These are phyloP conservation scores for Okapia johnstoni DNA, from an alignment of 2,113 vertebrate genomes.

Conservation along the genomic window DNA sequence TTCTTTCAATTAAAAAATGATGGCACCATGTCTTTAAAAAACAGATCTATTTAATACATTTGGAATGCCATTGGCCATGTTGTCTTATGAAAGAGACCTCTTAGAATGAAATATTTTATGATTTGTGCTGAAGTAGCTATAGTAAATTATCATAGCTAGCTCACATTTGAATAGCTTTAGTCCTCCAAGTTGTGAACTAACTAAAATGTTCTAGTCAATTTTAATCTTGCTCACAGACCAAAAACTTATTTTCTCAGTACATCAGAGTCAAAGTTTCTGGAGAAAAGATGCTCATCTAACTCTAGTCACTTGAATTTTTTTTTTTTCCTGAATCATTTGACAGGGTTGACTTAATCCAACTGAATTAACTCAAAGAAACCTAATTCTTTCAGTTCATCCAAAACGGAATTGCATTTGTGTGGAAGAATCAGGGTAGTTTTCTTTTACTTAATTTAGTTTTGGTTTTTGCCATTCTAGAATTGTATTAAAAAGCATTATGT, in stretches of 20 bases:
- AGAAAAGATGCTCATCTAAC: not conserved
- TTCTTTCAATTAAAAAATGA: not conserved
- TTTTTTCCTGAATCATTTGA: not conserved
- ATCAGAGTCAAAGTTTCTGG: not conserved
- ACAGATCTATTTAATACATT: not conserved
- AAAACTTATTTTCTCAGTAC: not conserved
- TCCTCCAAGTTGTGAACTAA: not conserved
- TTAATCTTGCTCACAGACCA: not conserved
- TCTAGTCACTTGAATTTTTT: not conserved
- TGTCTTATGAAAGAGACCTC: not conserved
- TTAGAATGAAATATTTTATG: not conserved
- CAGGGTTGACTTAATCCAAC: not conserved
- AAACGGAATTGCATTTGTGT: not conserved
- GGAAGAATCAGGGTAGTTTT: not conserved
- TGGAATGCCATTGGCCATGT: not conserved
- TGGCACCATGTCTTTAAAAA: not conserved
- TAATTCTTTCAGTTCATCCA: not conserved
- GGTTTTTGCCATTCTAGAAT: not conserved
- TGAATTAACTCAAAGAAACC: not conserved
- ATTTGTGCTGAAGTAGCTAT: not conserved
- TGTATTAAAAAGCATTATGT: not conserved
- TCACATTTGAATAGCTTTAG: not conserved
- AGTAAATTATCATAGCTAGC: not conserved
- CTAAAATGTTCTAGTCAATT: not conserved
- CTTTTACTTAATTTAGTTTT: not conserved